Base-by-base conservation (phyloP, 2,113 vertebrate genomes). In the Austrofundulus limnaeus region DNA sequence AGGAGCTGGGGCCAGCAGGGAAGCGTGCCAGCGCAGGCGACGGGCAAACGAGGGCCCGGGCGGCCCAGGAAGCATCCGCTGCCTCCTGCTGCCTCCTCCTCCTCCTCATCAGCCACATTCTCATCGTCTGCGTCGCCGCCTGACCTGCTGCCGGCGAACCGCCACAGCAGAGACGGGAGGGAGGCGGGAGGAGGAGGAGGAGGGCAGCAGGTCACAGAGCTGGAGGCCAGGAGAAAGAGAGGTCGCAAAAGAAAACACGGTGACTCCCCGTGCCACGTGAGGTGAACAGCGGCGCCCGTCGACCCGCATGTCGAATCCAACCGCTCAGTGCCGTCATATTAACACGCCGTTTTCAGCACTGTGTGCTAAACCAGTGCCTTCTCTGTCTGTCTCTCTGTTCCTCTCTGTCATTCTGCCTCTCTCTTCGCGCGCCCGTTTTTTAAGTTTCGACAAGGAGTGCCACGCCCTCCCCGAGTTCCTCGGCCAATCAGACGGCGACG, bases 11-110 rank as follows among this genome's bases (percentile, higher is more conserved):
- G 80, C 61, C 84, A 82, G 73, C 84, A 77, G 43, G 80, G 70
- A 72, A 70, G 58, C 37, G 72, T 78, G 70, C 80, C 84, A 78
- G 34, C 61, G 1, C 46, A 73, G 15, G 75, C 53, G 53, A 94
- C 93, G 16, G 95, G 94, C 66, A 98, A 95, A 86, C 93, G 96
- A 17, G 83, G 96, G 67, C 96, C 95, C 0, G 97, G 97, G 1
- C 84, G 97, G 67, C 97, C 97, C 41, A 89, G 95, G 69, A 99
- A 99, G 66, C 92, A 93, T 82, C 95, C 94, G 0, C 79, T 94
- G 71, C 70, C 76, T 60, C 75, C 85, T 61, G 12, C 72, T 4
- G 55, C 43, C 11, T 56, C 80, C 68, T 66, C 87, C 61, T 65
- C 81, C 60, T 17, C 46, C 11, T 59, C 80, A 66, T 68, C 87